Evolutionary conservation across 2,797 vertebrate genomes (phyloP), one percentile per base, ranked within the genome.

Genomic region (Acipenser oxyrinchus): DNA sequence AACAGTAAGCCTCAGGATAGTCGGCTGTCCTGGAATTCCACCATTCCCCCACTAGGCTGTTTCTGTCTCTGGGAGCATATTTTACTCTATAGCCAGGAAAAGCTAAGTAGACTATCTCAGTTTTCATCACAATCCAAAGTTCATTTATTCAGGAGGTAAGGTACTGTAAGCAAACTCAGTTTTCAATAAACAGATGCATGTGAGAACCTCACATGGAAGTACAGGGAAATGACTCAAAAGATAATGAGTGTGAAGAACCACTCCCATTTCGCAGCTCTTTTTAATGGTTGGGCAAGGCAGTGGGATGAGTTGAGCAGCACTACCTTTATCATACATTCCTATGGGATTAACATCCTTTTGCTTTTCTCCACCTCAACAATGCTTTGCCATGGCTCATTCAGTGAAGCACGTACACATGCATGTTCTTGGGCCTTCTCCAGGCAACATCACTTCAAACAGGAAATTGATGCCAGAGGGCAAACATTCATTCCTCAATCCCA

Each of bases 341-440:
- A 73, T 77, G 82, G 84, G 86, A 79, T 79, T 79, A 81, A 87
- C 86, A 88, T 91, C 87, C 87, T 89, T 87, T 89, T 85, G 82
- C 77, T 78, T 62, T 72, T 83, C 83, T 78, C 85, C 84, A 84
- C 85, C 86, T 87, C 78, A 75, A 76, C 71, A 57, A 8, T 65
- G 76, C 77, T 58, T 51, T 15, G 8, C 23, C 53, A 8, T 23
- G 66, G 62, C 67, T 83, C 79, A 83, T 80, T 75, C 77, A 66
- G 70, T 59, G 64, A 73, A 49, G 85, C 89, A 90, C 83, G 82
- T 89, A 90, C 76, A 9, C 88, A 83, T 18, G 60, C 67, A 72
- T 64, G 74, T 71, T 76, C 71, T 76, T 79, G 79, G 79, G 82
- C 76, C 74, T 83, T 75, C 82, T 79, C 75, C 74, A 71, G 76